phyloP scores from a whole-genome alignment of 2,113 vertebrate genomes.

The Galbula dea region DNA sequence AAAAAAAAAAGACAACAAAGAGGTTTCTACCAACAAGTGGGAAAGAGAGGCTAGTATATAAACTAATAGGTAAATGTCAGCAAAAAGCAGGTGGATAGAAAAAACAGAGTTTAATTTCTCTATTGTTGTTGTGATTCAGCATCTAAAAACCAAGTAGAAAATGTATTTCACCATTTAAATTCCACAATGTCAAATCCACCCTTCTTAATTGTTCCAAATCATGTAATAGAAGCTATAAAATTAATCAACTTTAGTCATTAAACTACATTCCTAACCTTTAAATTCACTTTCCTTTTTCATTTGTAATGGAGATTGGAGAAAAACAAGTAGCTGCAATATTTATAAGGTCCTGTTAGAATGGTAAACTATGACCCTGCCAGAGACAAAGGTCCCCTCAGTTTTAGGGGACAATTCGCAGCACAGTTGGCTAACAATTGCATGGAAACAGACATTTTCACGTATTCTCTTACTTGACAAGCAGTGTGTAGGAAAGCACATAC shows the following conservation, averaged over 20 bases:
- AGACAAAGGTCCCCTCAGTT: slow-evolving; percentile 14
- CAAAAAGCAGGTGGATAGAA: neutral
- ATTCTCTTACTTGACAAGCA: neutral
- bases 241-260: neutral
- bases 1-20: neutral
- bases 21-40: neutral
- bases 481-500: neutral
- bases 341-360: neutral
- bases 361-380: neutral
- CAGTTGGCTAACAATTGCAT: neutral
- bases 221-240: neutral
- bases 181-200: neutral
- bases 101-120: neutral
- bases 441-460: neutral
- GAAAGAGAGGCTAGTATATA: neutral
- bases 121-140: neutral
- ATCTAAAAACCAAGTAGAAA: neutral
- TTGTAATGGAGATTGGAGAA: neutral
- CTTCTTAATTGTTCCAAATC: neutral
- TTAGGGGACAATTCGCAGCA: neutral
- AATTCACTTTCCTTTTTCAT: neutral
- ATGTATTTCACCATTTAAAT: neutral
- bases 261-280: slow-evolving; percentile 22
- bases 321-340: slow-evolving; percentile 1
- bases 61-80: neutral